Evolutionary conservation across 2,888 invertebrate genomes (phyloP).

Genomic region (Muschampia plurimacula): DNA sequence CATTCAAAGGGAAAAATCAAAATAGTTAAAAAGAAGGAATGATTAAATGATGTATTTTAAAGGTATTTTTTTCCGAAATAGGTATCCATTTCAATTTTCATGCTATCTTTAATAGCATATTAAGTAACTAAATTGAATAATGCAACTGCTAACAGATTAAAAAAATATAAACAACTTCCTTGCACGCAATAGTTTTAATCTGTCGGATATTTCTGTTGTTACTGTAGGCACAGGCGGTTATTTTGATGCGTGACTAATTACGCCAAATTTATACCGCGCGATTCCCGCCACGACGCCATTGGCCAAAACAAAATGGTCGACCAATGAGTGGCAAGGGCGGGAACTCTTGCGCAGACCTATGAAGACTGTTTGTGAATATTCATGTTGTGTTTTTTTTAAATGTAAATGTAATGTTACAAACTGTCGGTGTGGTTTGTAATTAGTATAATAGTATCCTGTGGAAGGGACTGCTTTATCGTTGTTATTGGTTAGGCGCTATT

Average conservation of each 20-base stretch:
- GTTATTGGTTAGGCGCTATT: neutral
- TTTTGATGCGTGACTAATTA: slow-evolving; percentile 80
- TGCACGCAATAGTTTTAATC: slow-evolving; percentile 17
- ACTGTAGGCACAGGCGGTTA: slow-evolving; percentile 48
- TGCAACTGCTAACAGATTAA: neutral
- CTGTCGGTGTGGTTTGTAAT: slow-evolving; percentile 12
- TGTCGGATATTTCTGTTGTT: slow-evolving; percentile 13
- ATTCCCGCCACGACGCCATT: slow-evolving; percentile 64
- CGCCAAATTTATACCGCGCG: slow-evolving; percentile 79
- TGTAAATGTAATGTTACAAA: slow-evolving; percentile 2
- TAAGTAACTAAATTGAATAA: neutral
- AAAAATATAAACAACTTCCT: slow-evolving; percentile 18
- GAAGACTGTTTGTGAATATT: slow-evolving; percentile 69
- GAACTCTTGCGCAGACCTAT: slow-evolving; percentile 75
- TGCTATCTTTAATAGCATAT: neutral
- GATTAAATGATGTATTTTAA: too few species aligned
- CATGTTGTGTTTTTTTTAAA: slow-evolving; percentile 49
- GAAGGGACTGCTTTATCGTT: neutral
- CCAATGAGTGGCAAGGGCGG: slow-evolving; percentile 79
- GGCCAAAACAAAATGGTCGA: slow-evolving; percentile 69
- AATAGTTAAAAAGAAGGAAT: neutral
- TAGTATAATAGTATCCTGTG: slow-evolving; percentile 13
- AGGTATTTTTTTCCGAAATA: neutral
- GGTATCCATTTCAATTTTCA: neutral
- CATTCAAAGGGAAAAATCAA: too few species aligned